phyloP scores from a whole-genome alignment of 1,140 invertebrate genomes.

The Metaphire vulgaris region DNA sequence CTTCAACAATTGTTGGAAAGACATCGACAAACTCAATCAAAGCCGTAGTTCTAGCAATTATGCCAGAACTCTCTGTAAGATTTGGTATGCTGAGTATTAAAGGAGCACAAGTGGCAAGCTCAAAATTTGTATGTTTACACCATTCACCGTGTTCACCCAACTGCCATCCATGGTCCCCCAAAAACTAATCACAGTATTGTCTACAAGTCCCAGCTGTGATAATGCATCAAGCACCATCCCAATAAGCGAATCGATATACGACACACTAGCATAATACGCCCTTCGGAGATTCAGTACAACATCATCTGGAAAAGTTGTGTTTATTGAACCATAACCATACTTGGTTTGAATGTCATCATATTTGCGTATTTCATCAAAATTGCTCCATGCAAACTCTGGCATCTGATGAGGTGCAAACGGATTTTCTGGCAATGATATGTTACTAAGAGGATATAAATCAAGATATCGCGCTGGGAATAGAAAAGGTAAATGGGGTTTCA shows the following conservation, averaged over 20 bases:
- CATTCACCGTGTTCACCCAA: conserved; percentile 26
- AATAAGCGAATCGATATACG: conserved; percentile 10
- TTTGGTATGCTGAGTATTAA: conserved; percentile 34
- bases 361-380: conserved; percentile 28
- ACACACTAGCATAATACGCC: conserved; percentile 32
- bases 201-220: background rate
- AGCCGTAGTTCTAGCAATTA: conserved; percentile 32
- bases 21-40: conserved; percentile 73
- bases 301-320: conserved; percentile 16
- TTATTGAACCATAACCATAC: conserved; percentile 21
- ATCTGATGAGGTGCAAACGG: conserved; percentile 32
- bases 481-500: conserved; percentile 25
- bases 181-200: conserved; percentile 7
- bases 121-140: conserved; percentile 36
- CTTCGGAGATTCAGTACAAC: conserved; percentile 9
- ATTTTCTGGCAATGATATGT: conserved; percentile 30
- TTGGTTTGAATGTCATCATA: conserved; percentile 7
- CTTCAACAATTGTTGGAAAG: conserved; percentile 73
- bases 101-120: conserved; percentile 34
- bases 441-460: conserved; percentile 20
- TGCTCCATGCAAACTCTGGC: conserved; percentile 32
- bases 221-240: background rate
- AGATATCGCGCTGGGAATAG: conserved; percentile 13
- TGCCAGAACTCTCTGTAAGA: background rate
- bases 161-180: conserved; percentile 19